These are phyloP conservation scores for Sturnira hondurensis DNA, from an alignment of 2,113 vertebrate species.

Conservation along the genomic window DNA sequence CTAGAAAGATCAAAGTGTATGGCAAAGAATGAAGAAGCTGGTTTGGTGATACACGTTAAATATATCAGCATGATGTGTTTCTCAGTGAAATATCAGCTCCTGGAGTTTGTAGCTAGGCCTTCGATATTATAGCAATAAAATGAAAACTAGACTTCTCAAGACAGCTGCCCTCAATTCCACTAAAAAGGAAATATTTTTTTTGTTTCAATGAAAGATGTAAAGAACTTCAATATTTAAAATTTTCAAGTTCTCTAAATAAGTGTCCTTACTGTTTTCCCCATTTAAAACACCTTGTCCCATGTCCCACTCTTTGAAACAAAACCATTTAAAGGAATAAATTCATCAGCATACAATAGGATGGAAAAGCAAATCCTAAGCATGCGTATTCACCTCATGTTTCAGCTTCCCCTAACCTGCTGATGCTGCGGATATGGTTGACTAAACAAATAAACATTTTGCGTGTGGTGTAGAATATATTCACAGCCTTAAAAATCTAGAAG, in stretches of 20 bases:
- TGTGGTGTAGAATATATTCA: not conserved
- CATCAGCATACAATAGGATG: not conserved
- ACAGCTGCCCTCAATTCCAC: not conserved
- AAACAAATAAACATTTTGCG: not conserved
- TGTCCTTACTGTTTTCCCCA: not conserved
- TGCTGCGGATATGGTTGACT: not conserved
- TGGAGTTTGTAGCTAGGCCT: not conserved
- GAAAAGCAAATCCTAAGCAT: not conserved
- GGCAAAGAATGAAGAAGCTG: not conserved
- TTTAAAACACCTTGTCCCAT: not conserved
- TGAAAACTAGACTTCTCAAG: not conserved
- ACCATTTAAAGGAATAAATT: not conserved
- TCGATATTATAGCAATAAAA: no score
- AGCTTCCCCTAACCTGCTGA: not conserved
- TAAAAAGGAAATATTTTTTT: not conserved
- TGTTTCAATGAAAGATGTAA: not conserved
- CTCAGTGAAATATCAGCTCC: not conserved
- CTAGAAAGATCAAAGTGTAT: not conserved
- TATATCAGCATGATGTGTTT: not conserved
- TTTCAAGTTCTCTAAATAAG: slow-evolving; percentile 7
- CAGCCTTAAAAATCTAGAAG: not conserved
- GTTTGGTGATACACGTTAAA: not conserved
- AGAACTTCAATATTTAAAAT: not conserved
- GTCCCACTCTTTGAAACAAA: slow-evolving; percentile 8
- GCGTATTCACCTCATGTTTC: not conserved